phyloP scores from a whole-genome alignment of 2,888 invertebrate genomes.

The Drosophila cracens region DNA sequence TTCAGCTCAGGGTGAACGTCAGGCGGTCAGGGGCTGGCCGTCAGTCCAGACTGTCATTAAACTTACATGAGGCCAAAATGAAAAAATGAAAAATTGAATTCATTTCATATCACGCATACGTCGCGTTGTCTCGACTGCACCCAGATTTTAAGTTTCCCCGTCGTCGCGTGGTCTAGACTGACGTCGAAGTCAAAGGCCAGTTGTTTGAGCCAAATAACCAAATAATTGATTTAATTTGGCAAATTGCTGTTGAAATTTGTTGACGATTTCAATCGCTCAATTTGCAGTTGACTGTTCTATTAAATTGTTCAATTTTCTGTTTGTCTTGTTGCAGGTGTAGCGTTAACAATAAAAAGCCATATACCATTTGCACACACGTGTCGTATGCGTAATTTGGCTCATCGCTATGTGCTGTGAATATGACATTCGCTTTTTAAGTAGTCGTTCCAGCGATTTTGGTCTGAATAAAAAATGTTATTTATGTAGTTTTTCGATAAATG shows the following conservation, averaged over 20 bases:
- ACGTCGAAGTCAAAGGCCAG: constrained; percentile 12
- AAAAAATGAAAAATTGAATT: not conserved
- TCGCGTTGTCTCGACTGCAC: constrained; percentile 41
- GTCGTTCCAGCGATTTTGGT: not conserved
- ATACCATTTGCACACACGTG: constrained; percentile 49
- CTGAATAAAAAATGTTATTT: not conserved
- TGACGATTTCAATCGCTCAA: constrained; percentile 49
- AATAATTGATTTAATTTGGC: constrained; percentile 57
- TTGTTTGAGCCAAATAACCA: constrained; percentile 22
- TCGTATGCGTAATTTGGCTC: constrained; percentile 63
- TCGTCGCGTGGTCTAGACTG: constrained; percentile 7
- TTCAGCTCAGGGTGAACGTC: constrained; percentile 50
- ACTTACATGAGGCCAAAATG: constrained; percentile 46
- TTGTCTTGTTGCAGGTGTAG: constrained; percentile 29
- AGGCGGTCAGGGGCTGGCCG: constrained; percentile 29
- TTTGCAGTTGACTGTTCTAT: constrained; percentile 49
- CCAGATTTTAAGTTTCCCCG: constrained; percentile 5
- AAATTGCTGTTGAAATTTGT: constrained; percentile 68
- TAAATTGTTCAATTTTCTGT: constrained; percentile 30
- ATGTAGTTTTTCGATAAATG: not conserved
- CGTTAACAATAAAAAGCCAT: constrained; percentile 5
- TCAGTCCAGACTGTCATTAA: constrained; percentile 51
- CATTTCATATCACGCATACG: constrained; percentile 51
- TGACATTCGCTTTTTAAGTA: constrained; percentile 19
- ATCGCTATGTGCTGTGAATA: constrained; percentile 30